Evolutionary conservation across 2,888 invertebrate genomes (phyloP).

Genomic region (Eupithecia insigniata): DNA sequence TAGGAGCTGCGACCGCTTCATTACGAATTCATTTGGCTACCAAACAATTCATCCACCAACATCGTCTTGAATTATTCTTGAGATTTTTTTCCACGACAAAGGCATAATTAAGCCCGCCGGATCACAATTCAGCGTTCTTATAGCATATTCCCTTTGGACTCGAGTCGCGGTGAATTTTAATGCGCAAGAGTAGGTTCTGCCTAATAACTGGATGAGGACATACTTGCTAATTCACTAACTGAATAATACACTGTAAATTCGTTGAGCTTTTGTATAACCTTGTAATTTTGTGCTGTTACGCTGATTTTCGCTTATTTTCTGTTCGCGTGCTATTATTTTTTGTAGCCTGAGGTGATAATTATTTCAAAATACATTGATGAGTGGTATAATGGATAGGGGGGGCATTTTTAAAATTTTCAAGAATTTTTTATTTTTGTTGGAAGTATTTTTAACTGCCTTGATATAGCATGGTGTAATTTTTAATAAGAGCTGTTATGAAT

Average conservation of each 20-base stretch:
- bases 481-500: not conserved
- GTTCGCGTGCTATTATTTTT: conserved; percentile 13
- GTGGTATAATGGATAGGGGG: conserved; percentile 21
- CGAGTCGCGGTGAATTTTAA: conserved; percentile 51
- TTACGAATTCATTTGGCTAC: conserved; percentile 30
- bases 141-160: conserved; percentile 64
- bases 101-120: conserved; percentile 77
- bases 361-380: conserved; percentile 16
- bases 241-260: conserved; percentile 22
- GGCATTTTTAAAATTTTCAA: conserved; percentile 14
- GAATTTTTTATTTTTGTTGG: not conserved
- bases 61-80: conserved; percentile 63
- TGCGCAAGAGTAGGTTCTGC: conserved; percentile 41
- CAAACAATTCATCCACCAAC: conserved; percentile 45
- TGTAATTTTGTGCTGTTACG: conserved; percentile 23
- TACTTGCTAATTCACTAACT: conserved; percentile 26
- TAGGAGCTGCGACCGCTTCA: not conserved
- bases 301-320: not conserved
- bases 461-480: not conserved
- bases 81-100: conserved; percentile 63
- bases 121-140: conserved; percentile 61
- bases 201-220: conserved; percentile 19
- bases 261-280: conserved; percentile 5
- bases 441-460: not conserved
- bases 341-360: conserved; percentile 32